Evolutionary conservation across 2,888 invertebrate genomes (phyloP).

Genomic region (Eilema caniola): DNA sequence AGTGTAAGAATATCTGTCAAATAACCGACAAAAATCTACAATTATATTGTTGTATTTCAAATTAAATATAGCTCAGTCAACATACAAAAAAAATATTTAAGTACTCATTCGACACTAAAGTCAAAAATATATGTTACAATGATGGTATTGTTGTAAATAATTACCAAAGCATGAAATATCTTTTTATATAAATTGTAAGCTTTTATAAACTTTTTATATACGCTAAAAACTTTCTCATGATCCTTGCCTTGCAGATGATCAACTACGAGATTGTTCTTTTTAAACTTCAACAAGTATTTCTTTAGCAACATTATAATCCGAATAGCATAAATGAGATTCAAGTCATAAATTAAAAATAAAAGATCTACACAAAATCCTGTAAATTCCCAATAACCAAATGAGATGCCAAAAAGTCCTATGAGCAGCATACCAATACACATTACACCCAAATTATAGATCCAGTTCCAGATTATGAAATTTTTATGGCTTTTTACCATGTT

Average conservation of each 20-base stretch:
- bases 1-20: slow-evolving; percentile 36
- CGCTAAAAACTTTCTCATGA: slow-evolving; percentile 8
- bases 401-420: neutral
- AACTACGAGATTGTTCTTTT: neutral
- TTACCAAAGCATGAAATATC: slow-evolving; percentile 21
- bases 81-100: too few relatives aligned
- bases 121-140: too few relatives aligned
- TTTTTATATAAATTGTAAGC: slow-evolving; percentile 14
- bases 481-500: neutral
- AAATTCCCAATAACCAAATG: neutral
- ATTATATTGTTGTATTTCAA: neutral
- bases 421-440: neutral
- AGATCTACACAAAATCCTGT: neutral
- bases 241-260: neutral
- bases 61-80: slow-evolving; percentile 1
- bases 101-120: too few relatives aligned
- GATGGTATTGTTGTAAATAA: neutral
- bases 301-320: slow-evolving; percentile 23
- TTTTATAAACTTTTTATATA: slow-evolving; percentile 9
- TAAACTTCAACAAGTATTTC: slow-evolving; percentile 16
- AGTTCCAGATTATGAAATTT: neutral
- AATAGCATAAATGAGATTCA: slow-evolving; percentile 9
- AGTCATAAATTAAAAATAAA: neutral
- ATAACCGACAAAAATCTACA: slow-evolving; percentile 7
- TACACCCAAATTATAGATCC: neutral